phyloP scores from a whole-genome alignment of 2,888 invertebrate genomes.

The Podabrus alpinus region DNA sequence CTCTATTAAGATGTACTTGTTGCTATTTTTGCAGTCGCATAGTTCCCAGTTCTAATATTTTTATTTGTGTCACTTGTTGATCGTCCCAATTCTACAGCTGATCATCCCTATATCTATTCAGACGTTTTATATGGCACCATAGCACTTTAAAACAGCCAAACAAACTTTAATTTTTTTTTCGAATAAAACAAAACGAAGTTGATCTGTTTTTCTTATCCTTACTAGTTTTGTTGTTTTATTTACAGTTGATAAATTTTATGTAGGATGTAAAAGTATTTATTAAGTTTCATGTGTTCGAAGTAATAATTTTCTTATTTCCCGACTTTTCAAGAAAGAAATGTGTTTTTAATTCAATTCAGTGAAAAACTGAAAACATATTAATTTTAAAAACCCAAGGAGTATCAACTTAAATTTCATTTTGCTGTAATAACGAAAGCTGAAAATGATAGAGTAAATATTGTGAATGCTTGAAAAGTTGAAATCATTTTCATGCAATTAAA shows the following conservation, averaged over 20 bases:
- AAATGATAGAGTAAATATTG: conserved; percentile 1
- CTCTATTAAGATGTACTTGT: background rate
- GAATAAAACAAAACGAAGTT: background rate
- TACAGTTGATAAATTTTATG: background rate
- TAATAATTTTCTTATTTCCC: background rate
- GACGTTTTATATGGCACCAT: background rate
- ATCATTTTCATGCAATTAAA: background rate
- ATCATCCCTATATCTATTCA: background rate
- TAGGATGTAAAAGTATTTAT: background rate
- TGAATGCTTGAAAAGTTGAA: background rate
- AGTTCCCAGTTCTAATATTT: background rate
- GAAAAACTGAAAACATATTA: background rate
- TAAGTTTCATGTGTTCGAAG: background rate
- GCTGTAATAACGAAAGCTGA: background rate
- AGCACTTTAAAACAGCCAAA: background rate
- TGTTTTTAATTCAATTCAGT: background rate
- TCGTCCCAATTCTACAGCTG: background rate
- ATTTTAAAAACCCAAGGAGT: background rate
- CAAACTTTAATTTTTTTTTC: background rate
- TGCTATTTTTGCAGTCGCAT: background rate
- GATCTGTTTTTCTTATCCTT: background rate
- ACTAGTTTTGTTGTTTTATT: background rate
- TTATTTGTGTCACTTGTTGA: background rate
- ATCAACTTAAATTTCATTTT: background rate
- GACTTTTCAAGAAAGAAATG: background rate